These are phyloP conservation scores for Isichthys henryi DNA, from an alignment of 2,113 vertebrate species.

Conservation along the genomic window DNA sequence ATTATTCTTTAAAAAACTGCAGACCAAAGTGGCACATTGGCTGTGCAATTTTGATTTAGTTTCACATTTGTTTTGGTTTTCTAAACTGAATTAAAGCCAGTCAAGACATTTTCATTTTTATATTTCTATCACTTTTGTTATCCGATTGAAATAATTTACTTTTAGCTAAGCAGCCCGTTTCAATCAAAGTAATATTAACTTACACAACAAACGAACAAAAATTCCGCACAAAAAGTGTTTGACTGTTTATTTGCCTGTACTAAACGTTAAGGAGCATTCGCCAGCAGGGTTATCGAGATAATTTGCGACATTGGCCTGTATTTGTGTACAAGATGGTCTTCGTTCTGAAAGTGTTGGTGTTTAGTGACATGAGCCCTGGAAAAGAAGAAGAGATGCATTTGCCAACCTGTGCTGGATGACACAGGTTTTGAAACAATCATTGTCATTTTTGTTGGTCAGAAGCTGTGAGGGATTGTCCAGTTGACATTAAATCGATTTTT, in stretches of 20 bases:
- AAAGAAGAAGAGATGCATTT: background rate
- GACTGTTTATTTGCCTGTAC: background rate
- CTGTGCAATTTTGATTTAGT: background rate
- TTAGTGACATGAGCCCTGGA: background rate
- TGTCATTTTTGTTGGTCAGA: background rate
- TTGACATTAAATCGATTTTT: background rate
- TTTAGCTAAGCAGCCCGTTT: background rate
- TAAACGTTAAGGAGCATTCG: background rate
- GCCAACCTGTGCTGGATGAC: background rate
- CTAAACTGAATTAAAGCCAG: background rate
- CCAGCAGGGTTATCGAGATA: background rate
- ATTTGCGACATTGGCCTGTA: background rate
- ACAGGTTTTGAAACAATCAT: background rate
- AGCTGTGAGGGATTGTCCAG: background rate
- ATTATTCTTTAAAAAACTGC: background rate
- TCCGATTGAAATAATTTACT: background rate
- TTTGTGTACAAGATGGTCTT: background rate
- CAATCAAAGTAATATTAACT: background rate
- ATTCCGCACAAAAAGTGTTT: background rate
- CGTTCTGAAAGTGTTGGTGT: background rate
- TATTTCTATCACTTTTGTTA: background rate
- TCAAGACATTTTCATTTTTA: background rate
- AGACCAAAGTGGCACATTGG: background rate
- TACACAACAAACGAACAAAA: background rate
- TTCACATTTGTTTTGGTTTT: background rate